phyloP scores from a whole-genome alignment of 2,888 invertebrate species.

The Sepiola atlantica region DNA sequence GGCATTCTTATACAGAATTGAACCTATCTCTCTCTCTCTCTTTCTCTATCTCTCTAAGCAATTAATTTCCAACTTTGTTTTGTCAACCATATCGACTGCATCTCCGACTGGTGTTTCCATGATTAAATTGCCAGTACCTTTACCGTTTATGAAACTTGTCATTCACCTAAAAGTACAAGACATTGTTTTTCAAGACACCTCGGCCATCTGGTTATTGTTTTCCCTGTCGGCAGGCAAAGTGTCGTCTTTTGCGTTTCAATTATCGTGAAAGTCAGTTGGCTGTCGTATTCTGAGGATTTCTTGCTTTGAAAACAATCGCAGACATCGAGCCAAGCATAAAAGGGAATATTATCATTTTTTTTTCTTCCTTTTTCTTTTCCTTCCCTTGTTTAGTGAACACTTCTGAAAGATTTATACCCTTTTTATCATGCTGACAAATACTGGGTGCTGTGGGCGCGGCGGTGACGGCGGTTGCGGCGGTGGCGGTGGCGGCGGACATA shows the following conservation, averaged over 20 bases:
- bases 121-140: slow-evolving; percentile 22
- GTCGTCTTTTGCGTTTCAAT: background rate
- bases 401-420: background rate
- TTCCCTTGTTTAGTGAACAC: background rate
- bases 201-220: background rate
- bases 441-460: background rate
- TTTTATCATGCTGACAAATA: background rate
- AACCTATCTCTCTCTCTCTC: background rate
- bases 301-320: background rate
- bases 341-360: background rate
- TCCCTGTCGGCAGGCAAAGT: background rate
- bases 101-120: background rate
- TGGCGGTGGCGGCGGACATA: too few relatives aligned
- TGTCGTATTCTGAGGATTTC: background rate
- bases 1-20: background rate
- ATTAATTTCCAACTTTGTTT: background rate
- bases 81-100: background rate
- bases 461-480: too few relatives aligned
- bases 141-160: slow-evolving; percentile 5
- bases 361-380: background rate
- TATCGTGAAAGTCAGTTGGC: background rate
- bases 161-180: slow-evolving; percentile 8
- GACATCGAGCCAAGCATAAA: background rate
- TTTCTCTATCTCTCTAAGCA: background rate
- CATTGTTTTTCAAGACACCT: slow-evolving; percentile 9